Conservation (phyloP, 1,140 invertebrate species). For the Cotesia chilonis region DNA sequence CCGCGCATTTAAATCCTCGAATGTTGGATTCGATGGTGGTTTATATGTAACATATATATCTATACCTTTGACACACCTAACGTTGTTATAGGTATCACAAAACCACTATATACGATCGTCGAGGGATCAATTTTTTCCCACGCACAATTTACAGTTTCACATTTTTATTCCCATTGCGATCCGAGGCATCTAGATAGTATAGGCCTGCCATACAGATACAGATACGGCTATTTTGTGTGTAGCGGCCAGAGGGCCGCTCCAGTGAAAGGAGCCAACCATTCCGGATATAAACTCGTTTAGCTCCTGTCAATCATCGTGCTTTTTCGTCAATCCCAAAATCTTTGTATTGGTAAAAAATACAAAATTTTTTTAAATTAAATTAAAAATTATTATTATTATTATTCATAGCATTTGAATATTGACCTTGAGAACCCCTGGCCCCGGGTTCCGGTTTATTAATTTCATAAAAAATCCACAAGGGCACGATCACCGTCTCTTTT, state of each 20-base stretch:
- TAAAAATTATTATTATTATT: background rate
- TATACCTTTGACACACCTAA: background rate
- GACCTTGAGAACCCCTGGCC: conserved; percentile 18
- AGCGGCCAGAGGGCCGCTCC: background rate
- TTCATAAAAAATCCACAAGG: conserved; percentile 17
- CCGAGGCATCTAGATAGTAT: background rate
- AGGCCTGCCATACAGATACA: background rate
- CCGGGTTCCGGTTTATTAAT: conserved; percentile 27
- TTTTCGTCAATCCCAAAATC: conserved; percentile 25
- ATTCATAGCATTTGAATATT: background rate
- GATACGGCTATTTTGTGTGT: conserved; percentile 37
- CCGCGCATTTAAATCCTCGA: conserved; percentile 63
- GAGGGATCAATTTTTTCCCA: conserved; percentile 64
- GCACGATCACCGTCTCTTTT: conserved; percentile 20
- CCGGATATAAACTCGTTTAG: conserved; percentile 24
- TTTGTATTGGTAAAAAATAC: background rate
- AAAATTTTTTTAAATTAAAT: too few relatives aligned
- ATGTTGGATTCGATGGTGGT: conserved; percentile 33
- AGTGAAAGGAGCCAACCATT: too few relatives aligned
- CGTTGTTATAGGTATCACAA: conserved; percentile 4
- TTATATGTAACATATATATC: conserved; percentile 14
- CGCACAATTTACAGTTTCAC: conserved; percentile 68
- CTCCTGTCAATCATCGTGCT: conserved; percentile 1
- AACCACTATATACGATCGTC: conserved; percentile 53
- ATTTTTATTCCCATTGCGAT: conserved; percentile 64